Percentiles rank a stretch among this genome's conserved stretches.
These are phyloP conservation scores for Macaria liturata DNA, from an alignment of 2,888 invertebrate genomes.

Conservation along the genomic window DNA sequence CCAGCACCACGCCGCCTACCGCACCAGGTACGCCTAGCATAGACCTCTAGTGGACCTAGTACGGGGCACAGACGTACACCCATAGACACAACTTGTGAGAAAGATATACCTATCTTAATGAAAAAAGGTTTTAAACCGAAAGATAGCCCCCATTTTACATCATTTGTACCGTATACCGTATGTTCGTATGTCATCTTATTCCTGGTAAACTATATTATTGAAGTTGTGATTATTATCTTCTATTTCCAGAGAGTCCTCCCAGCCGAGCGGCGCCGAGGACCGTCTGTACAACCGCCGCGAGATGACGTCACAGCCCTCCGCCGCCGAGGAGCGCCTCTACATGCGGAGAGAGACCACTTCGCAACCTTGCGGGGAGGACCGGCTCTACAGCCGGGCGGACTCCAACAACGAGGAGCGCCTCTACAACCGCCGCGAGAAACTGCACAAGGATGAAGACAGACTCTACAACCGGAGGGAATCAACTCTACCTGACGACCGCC, in stretches of 20 bases:
- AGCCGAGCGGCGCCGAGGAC: neutral
- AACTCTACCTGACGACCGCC: neutral
- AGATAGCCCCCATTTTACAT: too few relatives aligned
- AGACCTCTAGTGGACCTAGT: too few relatives aligned
- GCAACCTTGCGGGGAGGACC: neutral
- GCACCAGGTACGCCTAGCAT: too few relatives aligned
- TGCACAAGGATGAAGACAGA: neutral
- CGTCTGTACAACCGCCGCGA: neutral
- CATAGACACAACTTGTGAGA: too few relatives aligned
- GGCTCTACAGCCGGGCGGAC: neutral
- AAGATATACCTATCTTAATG: too few relatives aligned
- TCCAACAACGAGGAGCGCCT: slow-evolving; percentile 1
- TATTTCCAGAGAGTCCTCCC: too few relatives aligned
- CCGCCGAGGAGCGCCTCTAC: slow-evolving; percentile 4
- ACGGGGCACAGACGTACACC: too few relatives aligned
- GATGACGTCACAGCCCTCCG: neutral
- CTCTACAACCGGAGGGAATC: neutral
- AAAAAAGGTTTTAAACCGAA: too few relatives aligned
- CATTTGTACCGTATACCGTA: too few relatives aligned
- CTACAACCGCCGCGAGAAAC: slow-evolving; percentile 4
- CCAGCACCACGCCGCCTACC: slow-evolving; percentile 1
- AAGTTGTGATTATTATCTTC: too few relatives aligned
- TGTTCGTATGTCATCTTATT: too few relatives aligned
- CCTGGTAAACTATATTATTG: too few relatives aligned
- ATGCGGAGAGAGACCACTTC: slow-evolving; percentile 1